Evolutionary conservation across 2,113 vertebrate species (phyloP).

Genomic region (Varanus salvator): DNA sequence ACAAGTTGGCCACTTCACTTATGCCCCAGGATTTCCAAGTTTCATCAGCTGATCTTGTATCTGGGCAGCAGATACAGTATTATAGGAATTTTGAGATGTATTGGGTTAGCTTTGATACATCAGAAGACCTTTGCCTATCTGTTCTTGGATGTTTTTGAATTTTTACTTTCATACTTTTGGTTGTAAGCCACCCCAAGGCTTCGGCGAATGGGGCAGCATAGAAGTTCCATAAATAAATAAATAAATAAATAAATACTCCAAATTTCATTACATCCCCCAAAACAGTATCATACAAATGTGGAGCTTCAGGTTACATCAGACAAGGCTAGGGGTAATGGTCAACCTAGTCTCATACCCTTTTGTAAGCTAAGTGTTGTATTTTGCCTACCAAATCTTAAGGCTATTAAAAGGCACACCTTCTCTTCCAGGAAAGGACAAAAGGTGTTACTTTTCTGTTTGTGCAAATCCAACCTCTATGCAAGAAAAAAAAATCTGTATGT

Average conservation of each 20-base stretch:
- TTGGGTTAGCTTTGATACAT: background rate
- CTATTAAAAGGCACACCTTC: background rate
- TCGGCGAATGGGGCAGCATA: too few species aligned
- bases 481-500: slow-evolving; percentile 1
- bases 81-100: background rate
- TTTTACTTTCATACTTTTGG: background rate
- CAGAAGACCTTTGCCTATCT: too few species aligned
- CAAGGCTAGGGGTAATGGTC: background rate
- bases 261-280: background rate
- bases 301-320: background rate
- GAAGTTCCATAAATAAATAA: too few species aligned
- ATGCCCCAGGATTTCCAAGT: background rate
- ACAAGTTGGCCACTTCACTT: background rate
- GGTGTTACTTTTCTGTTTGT: background rate
- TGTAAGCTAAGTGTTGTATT: background rate
- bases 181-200: too few species aligned
- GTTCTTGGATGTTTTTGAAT: background rate
- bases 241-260: too few species aligned
- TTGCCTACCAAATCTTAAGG: background rate
- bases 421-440: background rate
- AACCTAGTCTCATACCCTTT: background rate
- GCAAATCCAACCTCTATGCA: background rate
- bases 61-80: background rate
- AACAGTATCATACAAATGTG: background rate
- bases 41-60: background rate